A percentile compares a stretch with the other conserved stretches of the same genome.
Evolutionary conservation across 2,113 vertebrate species (phyloP).

Genomic region (Hippopotamus amphibius): DNA sequence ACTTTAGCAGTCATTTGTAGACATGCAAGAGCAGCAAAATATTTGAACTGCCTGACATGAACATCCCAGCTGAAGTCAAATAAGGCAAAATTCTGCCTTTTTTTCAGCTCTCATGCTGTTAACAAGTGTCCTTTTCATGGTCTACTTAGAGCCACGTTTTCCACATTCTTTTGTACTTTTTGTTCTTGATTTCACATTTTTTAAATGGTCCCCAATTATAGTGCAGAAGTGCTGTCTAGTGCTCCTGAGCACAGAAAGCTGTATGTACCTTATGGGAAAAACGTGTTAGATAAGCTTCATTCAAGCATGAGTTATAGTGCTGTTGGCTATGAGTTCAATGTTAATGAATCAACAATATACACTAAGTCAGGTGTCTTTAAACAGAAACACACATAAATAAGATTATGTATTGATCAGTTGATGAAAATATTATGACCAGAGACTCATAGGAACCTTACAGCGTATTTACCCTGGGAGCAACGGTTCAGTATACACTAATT

Average conservation of each 20-base stretch:
- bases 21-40: neutral
- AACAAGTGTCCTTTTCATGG: neutral
- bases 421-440: neutral
- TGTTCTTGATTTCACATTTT: neutral
- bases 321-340: neutral
- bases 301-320: neutral
- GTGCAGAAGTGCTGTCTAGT: neutral
- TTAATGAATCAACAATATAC: neutral
- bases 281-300: neutral
- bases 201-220: neutral
- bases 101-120: neutral
- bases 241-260: neutral
- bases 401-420: neutral
- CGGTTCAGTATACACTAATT: neutral
- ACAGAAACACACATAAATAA: neutral
- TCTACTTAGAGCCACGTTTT: neutral
- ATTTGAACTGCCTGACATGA: neutral
- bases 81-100: neutral
- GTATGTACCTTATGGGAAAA: neutral
- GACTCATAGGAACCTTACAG: neutral
- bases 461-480: neutral
- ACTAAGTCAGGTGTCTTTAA: neutral
- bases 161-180: neutral
- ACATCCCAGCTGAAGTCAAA: neutral
- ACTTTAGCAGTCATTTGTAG: neutral